These are phyloP conservation scores for Cataglyphis rosenhaueri DNA, from an alignment of 2,888 invertebrate genomes.

Conservation along the genomic window DNA sequence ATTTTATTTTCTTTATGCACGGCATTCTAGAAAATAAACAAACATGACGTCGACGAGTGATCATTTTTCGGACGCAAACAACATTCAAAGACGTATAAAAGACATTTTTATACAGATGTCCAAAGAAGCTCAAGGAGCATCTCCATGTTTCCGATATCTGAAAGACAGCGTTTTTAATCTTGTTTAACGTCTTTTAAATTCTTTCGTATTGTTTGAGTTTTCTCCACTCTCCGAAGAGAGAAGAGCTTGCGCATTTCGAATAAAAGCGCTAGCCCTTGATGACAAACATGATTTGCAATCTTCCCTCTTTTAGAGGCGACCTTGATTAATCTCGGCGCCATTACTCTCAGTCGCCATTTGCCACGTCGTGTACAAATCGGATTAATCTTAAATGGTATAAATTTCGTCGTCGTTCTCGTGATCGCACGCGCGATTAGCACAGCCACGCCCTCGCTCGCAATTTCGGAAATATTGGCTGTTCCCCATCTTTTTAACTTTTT, in stretches of 20 bases:
- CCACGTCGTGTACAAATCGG: constrained; percentile 56
- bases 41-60: not conserved
- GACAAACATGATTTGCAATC: not conserved
- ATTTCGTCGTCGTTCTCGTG: constrained; percentile 53
- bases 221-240: not conserved
- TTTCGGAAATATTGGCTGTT: constrained; percentile 39
- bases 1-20: no score
- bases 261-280: not conserved
- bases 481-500: not conserved
- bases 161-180: not conserved
- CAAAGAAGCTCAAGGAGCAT: not conserved
- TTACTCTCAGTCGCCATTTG: constrained; percentile 74
- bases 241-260: not conserved
- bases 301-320: constrained; percentile 19
- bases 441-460: constrained; percentile 69
- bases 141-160: not conserved
- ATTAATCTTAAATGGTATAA: constrained; percentile 57
- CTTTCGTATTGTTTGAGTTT: not conserved
- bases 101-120: not conserved
- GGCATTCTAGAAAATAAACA: constrained; percentile 27
- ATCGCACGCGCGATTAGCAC: constrained; percentile 69
- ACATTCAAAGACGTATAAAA: not conserved
- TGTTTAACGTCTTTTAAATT: not conserved
- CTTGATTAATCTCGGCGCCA: constrained; percentile 41
- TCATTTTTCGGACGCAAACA: not conserved